A percentile compares a stretch with the other conserved stretches of the same genome.
phyloP scores from a whole-genome alignment of 2,797 vertebrate genomes.

The Argya squamiceps region DNA sequence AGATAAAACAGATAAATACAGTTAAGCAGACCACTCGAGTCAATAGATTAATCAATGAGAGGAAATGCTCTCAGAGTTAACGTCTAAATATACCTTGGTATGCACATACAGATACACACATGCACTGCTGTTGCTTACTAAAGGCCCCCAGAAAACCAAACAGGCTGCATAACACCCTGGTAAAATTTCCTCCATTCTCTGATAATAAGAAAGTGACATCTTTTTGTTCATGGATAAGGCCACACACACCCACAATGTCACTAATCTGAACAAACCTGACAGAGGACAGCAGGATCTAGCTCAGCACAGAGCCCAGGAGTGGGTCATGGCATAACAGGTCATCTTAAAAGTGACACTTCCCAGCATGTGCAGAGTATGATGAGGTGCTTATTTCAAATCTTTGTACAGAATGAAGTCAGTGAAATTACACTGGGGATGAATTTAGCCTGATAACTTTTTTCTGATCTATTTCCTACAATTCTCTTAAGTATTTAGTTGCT shows the following conservation, averaged over 20 bases:
- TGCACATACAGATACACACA: not conserved
- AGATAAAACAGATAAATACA: not conserved
- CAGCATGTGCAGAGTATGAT: not conserved
- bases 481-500: conserved; percentile 44
- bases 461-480: conserved; percentile 61
- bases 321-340: not conserved
- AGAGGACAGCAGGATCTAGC: not conserved
- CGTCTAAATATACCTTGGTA: not conserved
- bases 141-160: not conserved
- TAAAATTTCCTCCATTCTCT: not conserved
- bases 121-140: rapidly evolving
- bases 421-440: conserved; percentile 28
- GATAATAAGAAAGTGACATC: not conserved
- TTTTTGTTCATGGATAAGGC: not conserved
- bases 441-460: conserved; percentile 57
- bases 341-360: not conserved
- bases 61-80: not conserved
- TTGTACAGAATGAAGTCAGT: conserved; percentile 11
- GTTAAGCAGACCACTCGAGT: not conserved
- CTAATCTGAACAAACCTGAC: not conserved
- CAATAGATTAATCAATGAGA: not conserved
- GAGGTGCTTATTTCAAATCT: conserved; percentile 1
- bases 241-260: not conserved
- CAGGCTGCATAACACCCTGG: not conserved
- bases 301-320: not conserved